phyloP scores from a whole-genome alignment of 1,140 invertebrate species.

The Heliconius eleuchia region DNA sequence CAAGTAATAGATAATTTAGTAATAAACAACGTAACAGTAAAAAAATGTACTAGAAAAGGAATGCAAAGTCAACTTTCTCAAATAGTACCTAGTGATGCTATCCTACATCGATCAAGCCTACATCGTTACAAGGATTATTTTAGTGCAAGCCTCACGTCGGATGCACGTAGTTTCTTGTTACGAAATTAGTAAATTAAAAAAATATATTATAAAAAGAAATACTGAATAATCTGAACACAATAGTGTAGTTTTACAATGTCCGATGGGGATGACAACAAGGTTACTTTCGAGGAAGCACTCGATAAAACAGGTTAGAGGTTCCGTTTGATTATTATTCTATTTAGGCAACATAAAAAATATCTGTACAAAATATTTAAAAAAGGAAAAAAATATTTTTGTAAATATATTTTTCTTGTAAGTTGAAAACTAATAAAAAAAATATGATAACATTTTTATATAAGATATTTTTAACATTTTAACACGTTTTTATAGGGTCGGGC shows the following conservation, averaged over 20 bases:
- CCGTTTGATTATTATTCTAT: too few species aligned
- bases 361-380: too few species aligned
- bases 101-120: not conserved
- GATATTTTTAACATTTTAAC: too few species aligned
- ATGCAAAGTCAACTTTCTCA: not conserved
- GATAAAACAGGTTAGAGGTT: conserved; percentile 50
- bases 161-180: not conserved
- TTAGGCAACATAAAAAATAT: too few species aligned
- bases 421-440: too few species aligned
- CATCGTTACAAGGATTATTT: conserved; percentile 1
- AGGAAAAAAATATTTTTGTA: too few species aligned
- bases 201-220: not conserved
- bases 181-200: not conserved
- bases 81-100: not conserved
- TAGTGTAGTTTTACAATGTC: conserved; percentile 20
- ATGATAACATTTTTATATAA: too few species aligned
- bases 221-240: not conserved
- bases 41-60: not conserved
- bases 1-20: not conserved
- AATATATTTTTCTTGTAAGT: too few species aligned
- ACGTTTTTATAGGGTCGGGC: too few species aligned
- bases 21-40: not conserved
- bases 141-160: not conserved
- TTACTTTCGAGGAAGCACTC: conserved; percentile 58
- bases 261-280: conserved; percentile 33